Percentiles rank a stretch among this genome's conserved stretches.
These are phyloP conservation scores for Tragulus kanchil DNA, from an alignment of 2,113 vertebrate genomes.

Conservation along the genomic window DNA sequence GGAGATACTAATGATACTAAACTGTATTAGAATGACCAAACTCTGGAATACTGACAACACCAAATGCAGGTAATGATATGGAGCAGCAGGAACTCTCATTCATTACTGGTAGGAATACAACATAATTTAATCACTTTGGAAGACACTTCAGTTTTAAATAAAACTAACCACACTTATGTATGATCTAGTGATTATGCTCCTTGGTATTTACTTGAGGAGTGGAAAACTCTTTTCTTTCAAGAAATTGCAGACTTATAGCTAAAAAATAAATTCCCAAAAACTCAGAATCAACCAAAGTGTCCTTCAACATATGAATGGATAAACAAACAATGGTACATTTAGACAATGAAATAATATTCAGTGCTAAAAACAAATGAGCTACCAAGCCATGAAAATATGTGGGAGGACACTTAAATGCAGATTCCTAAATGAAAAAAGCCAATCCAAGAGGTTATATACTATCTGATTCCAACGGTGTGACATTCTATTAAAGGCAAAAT, in stretches of 20 bases:
- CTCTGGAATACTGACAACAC: not conserved
- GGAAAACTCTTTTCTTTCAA: not conserved
- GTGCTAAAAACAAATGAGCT: not conserved
- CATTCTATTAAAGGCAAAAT: not conserved
- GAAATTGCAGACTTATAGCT: not conserved
- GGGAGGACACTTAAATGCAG: not conserved
- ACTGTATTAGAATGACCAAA: not conserved
- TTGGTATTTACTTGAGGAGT: not conserved
- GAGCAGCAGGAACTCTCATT: not conserved
- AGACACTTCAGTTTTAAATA: not conserved
- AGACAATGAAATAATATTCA: not conserved
- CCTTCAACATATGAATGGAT: not conserved
- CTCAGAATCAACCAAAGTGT: not conserved
- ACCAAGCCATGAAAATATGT: not conserved
- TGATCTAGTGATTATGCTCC: not conserved
- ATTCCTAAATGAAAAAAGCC: not conserved
- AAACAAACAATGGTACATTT: not conserved
- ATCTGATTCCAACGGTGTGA: not conserved
- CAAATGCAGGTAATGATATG: not conserved
- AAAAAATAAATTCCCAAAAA: not conserved
- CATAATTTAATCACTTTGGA: not conserved
- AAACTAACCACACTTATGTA: not conserved
- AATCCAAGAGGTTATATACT: not conserved
- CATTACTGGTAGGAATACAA: not conserved
- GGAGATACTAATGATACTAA: not conserved